Percentiles rank a stretch among this genome's conserved stretches.
These are phyloP conservation scores for Eurytoma adleriae DNA, from an alignment of 2,888 invertebrate species.

Conservation along the genomic window DNA sequence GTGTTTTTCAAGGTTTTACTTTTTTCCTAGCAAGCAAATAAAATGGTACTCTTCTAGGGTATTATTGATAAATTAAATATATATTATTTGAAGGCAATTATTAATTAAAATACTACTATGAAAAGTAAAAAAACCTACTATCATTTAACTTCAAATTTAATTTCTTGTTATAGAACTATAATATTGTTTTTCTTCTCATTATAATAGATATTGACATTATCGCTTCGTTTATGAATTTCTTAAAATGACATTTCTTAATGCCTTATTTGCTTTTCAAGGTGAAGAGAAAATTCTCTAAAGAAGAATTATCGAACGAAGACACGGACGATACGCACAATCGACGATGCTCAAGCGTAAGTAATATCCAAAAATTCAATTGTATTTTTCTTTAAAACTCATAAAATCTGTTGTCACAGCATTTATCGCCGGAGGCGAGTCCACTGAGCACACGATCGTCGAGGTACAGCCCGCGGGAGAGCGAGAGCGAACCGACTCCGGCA, in stretches of 20 bases:
- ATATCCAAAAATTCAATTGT: not conserved
- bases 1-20: no score
- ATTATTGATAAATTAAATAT: no score
- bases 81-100: no score
- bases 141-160: no score
- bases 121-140: no score
- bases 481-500: conserved; percentile 74
- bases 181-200: no score
- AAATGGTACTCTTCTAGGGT: no score
- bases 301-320: conserved; percentile 73
- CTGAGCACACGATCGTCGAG: conserved; percentile 73
- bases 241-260: not conserved
- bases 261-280: conserved; percentile 58
- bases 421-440: conserved; percentile 74
- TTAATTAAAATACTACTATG: not conserved
- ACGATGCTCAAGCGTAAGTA: conserved; percentile 72
- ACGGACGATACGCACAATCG: conserved; percentile 64
- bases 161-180: no score
- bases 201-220: no score
- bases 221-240: no score
- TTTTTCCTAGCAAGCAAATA: no score
- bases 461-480: conserved; percentile 74
- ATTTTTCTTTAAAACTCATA: not conserved
- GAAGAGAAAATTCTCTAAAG: conserved; percentile 69
- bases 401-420: conserved; percentile 64